phyloP scores from a whole-genome alignment of 2,888 invertebrate species.

The Ypsolopha scabrella region DNA sequence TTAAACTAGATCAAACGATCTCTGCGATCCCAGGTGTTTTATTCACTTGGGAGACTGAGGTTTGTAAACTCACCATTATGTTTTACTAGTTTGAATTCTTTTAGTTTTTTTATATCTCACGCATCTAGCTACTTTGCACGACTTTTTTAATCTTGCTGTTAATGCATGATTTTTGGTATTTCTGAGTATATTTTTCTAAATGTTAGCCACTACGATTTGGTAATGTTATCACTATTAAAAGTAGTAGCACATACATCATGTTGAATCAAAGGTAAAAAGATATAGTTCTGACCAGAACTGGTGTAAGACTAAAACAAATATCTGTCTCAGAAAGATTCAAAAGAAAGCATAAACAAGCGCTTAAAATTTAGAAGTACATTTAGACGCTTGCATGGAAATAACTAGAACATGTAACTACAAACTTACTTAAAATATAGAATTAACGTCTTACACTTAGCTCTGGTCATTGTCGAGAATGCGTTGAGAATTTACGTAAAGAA shows the following conservation, averaged over 20 bases:
- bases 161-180: slow-evolving; percentile 58
- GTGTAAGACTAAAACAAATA: slow-evolving; percentile 51
- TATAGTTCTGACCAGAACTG: slow-evolving; percentile 44
- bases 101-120: slow-evolving; percentile 52
- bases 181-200: slow-evolving; percentile 44
- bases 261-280: slow-evolving; percentile 41
- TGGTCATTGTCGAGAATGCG: slow-evolving; percentile 64
- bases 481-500: slow-evolving; percentile 58
- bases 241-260: slow-evolving; percentile 63
- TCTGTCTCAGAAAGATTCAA: slow-evolving; percentile 10
- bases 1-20: slow-evolving; percentile 33
- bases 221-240: slow-evolving; percentile 32
- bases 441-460: slow-evolving; percentile 59
- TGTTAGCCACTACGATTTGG: slow-evolving; percentile 47
- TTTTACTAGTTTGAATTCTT: slow-evolving; percentile 39
- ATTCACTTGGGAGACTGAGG: not conserved
- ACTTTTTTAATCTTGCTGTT: slow-evolving; percentile 62
- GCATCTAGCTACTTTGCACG: slow-evolving; percentile 66
- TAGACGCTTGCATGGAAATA: slow-evolving; percentile 40
- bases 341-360: slow-evolving; percentile 28
- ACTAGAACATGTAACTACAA: slow-evolving; percentile 30
- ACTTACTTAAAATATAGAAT: slow-evolving; percentile 4
- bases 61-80: slow-evolving; percentile 17
- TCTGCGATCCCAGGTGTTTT: slow-evolving; percentile 24
- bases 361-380: slow-evolving; percentile 22